A percentile compares a stretch with the other conserved stretches of the same genome.
phyloP scores from a whole-genome alignment of 2,888 invertebrate genomes.

The Gastracanthus pulcherrimus region DNA sequence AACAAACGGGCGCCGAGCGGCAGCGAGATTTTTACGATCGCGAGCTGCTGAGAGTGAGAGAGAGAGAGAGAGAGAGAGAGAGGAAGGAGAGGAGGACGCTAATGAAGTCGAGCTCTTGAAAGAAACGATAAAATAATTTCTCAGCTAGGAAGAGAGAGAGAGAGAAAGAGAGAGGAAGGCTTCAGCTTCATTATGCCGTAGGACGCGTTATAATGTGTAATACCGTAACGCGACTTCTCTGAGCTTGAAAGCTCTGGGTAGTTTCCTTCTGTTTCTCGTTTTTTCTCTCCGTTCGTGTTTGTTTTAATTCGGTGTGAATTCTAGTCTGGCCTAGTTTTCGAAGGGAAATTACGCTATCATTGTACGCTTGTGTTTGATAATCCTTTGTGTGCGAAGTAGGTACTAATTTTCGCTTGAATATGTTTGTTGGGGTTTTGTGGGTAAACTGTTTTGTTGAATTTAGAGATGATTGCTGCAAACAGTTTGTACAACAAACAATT shows the following conservation, averaged over 20 bases:
- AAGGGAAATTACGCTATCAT: background rate
- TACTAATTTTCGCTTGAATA: too few species aligned
- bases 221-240: background rate
- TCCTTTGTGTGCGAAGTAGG: too few species aligned
- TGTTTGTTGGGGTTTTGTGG: too few species aligned
- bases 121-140: constrained; percentile 52
- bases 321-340: background rate
- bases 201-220: background rate
- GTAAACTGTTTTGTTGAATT: too few species aligned
- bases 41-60: background rate
- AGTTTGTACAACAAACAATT: too few species aligned
- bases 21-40: constrained; percentile 33
- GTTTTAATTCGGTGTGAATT: background rate
- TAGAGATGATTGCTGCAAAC: too few species aligned
- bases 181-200: background rate
- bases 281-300: background rate
- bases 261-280: background rate
- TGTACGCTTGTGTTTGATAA: background rate
- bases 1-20: constrained; percentile 31
- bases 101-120: constrained; percentile 52
- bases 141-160: background rate
- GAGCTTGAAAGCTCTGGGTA: background rate
- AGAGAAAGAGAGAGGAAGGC: background rate
- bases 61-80: background rate
- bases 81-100: constrained; percentile 5